These are phyloP conservation scores for Aelia acuminata DNA, from an alignment of 2,888 invertebrate genomes.

Conservation along the genomic window DNA sequence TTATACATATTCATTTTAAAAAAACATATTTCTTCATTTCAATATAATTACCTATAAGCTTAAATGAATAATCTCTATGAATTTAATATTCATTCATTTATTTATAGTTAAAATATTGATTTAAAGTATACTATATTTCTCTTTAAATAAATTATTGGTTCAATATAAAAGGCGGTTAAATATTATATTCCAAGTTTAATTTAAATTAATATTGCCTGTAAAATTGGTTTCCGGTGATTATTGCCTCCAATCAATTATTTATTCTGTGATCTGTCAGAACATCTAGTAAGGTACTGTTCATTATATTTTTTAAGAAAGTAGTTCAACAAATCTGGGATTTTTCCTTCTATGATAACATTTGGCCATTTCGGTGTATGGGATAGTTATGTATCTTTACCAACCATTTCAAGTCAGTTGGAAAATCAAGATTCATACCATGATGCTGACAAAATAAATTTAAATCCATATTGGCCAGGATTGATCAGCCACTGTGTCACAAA, in stretches of 20 bases:
- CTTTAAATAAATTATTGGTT: background rate
- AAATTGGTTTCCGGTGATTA: background rate
- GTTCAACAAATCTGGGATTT: too few species aligned
- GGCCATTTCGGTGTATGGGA: too few species aligned
- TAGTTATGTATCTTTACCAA: too few species aligned
- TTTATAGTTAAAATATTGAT: background rate
- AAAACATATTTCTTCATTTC: background rate
- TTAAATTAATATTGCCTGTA: background rate
- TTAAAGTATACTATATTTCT: background rate
- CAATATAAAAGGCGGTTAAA: background rate
- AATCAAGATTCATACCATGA: too few species aligned
- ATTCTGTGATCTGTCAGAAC: background rate
- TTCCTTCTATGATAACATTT: too few species aligned
- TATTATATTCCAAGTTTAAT: background rate
- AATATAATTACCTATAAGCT: background rate
- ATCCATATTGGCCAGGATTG: too few species aligned
- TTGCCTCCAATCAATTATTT: background rate
- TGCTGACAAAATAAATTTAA: too few species aligned
- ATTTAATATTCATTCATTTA: background rate
- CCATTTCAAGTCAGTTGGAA: too few species aligned
- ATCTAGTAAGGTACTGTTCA: background rate
- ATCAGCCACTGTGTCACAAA: too few species aligned
- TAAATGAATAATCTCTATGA: background rate
- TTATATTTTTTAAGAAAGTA: background rate
- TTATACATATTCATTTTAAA: background rate